phyloP scores from a whole-genome alignment of 2,113 vertebrate species.

The Gadus macrocephalus region DNA sequence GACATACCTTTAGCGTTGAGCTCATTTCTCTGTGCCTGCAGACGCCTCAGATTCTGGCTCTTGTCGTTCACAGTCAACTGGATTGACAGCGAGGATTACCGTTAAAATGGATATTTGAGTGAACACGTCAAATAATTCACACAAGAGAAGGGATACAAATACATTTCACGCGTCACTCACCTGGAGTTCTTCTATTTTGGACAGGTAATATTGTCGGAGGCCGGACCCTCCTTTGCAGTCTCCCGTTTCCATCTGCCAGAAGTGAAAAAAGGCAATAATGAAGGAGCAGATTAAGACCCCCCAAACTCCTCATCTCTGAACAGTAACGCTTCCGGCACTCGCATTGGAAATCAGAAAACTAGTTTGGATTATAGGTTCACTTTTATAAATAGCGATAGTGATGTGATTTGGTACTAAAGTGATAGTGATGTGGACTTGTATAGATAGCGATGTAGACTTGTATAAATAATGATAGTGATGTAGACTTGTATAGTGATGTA shows the following conservation, averaged over 20 bases:
- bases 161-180: slow-evolving; percentile 61
- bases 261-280: neutral
- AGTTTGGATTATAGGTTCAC: too few species aligned
- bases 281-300: neutral
- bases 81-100: slow-evolving; percentile 15
- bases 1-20: slow-evolving; percentile 91
- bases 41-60: slow-evolving; percentile 92
- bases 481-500: too few species aligned
- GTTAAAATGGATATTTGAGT: neutral
- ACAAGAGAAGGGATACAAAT: too few species aligned
- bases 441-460: too few species aligned
- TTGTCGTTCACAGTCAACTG: slow-evolving; percentile 96
- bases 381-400: too few species aligned
- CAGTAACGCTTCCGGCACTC: too few species aligned
- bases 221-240: slow-evolving; percentile 90
- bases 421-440: too few species aligned
- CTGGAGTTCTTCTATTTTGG: slow-evolving; percentile 98
- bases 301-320: too few species aligned
- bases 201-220: slow-evolving; percentile 94
- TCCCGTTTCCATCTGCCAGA: slow-evolving; percentile 90
- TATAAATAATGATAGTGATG: too few species aligned
- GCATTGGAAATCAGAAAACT: too few species aligned
- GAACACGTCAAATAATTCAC: neutral
- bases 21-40: slow-evolving; percentile 96
- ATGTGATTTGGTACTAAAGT: too few species aligned